Percentiles rank a stretch among this genome's conserved stretches.
Evolutionary conservation across 2,888 invertebrate genomes (phyloP).

Genomic region (Caenorhabditis sp.): DNA sequence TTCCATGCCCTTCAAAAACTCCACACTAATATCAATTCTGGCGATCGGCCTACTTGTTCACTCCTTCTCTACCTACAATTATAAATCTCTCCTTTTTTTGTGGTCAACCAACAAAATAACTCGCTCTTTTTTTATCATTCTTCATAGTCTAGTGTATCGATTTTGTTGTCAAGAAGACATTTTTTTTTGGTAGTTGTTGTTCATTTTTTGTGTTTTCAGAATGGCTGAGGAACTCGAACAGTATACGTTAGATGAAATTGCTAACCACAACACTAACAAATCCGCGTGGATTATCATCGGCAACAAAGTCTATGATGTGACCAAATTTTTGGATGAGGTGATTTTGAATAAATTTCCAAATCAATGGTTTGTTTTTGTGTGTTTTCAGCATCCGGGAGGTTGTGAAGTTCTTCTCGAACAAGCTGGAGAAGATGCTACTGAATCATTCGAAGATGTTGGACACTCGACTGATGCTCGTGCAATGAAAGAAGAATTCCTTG

Average conservation of each 20-base stretch:
- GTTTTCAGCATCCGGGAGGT: constrained; percentile 69
- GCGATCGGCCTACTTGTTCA: constrained; percentile 5
- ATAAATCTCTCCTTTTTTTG: background rate
- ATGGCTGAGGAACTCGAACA: constrained; percentile 35
- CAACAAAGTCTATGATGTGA: constrained; percentile 69
- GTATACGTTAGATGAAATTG: constrained; percentile 57
- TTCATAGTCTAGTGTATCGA: background rate
- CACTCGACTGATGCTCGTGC: constrained; percentile 69
- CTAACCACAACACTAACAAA: constrained; percentile 64
- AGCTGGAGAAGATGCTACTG: constrained; percentile 69
- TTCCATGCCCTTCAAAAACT: background rate
- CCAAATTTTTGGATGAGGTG: constrained; percentile 70
- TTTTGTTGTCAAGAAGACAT: background rate
- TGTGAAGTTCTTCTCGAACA: constrained; percentile 70
- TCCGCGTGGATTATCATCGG: constrained; percentile 67
- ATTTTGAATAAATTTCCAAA: too few species aligned
- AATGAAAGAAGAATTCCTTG: constrained; percentile 66
- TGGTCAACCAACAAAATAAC: background rate
- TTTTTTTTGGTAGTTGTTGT: background rate
- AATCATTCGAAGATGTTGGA: constrained; percentile 70
- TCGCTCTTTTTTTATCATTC: background rate
- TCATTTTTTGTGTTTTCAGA: background rate
- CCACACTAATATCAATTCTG: background rate
- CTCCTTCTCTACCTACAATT: background rate
- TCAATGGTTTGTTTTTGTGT: too few species aligned